Conservation (phyloP, 2,888 invertebrate species). For the Dyspetes luteomarginatus region DNA sequence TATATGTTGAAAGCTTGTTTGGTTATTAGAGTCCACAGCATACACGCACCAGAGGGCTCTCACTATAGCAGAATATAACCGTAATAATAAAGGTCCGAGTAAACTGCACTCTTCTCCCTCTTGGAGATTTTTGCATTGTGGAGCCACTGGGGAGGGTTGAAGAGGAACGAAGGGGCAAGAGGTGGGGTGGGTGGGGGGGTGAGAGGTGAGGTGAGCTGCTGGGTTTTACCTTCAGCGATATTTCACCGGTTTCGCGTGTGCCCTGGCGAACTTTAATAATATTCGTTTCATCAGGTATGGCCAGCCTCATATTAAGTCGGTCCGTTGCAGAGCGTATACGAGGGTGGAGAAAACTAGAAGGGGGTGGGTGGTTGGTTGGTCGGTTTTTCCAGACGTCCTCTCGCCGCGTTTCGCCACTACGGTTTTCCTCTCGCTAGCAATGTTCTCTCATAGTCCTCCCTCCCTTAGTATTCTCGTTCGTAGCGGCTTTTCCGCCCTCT, state of each 20-base stretch:
- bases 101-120: constrained; percentile 59
- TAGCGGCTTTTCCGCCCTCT: constrained; percentile 48
- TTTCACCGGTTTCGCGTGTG: constrained; percentile 82
- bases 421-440: constrained; percentile 3
- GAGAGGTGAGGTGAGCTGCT: constrained; percentile 29
- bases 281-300: constrained; percentile 83
- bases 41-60: constrained; percentile 14
- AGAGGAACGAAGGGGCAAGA: constrained; percentile 38
- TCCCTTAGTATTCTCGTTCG: background rate
- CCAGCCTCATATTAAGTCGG: constrained; percentile 81
- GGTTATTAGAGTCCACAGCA: constrained; percentile 45
- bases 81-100: constrained; percentile 69
- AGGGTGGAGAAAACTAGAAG: constrained; percentile 67
- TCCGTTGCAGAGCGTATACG: constrained; percentile 67
- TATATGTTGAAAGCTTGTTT: constrained; percentile 56
- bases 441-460: constrained; percentile 2
- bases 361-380: constrained; percentile 47
- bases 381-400: constrained; percentile 54
- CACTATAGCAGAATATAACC: constrained; percentile 41
- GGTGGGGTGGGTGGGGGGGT: constrained; percentile 17
- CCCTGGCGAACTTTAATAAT: constrained; percentile 82
- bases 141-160: constrained; percentile 45
- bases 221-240: constrained; percentile 75
- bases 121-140: constrained; percentile 55
- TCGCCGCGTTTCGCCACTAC: constrained; percentile 13